Conservation (phyloP, 2,888 invertebrate genomes). For the Tetragonula carbonaria region DNA sequence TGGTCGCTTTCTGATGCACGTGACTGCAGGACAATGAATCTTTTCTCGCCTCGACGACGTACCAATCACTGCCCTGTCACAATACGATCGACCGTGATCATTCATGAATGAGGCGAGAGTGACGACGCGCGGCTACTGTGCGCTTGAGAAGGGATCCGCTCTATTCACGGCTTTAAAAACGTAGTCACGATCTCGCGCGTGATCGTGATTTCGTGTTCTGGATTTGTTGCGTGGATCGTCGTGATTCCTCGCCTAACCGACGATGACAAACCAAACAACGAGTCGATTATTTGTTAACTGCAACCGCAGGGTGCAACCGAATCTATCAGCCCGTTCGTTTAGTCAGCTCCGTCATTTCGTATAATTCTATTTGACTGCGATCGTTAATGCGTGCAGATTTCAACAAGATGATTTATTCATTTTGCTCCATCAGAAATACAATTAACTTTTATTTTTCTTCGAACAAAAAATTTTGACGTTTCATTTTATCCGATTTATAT, state of each 20-base stretch:
- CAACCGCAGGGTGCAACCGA: background rate
- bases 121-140: constrained; percentile 71
- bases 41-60: constrained; percentile 68
- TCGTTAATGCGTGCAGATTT: background rate
- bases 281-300: constrained; percentile 24
- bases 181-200: constrained; percentile 76
- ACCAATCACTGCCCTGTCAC: constrained; percentile 73
- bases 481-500: too few species aligned
- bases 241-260: constrained; percentile 26
- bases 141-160: constrained; percentile 67
- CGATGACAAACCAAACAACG: constrained; percentile 14
- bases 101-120: constrained; percentile 69
- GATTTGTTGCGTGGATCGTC: constrained; percentile 68
- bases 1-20: constrained; percentile 71
- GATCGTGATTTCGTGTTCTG: constrained; percentile 73
- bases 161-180: constrained; percentile 65
- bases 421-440: too few species aligned
- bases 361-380: background rate
- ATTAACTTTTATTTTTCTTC: too few species aligned
- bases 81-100: constrained; percentile 74
- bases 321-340: background rate
- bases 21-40: constrained; percentile 72
- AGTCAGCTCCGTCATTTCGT: background rate
- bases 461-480: too few species aligned
- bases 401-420: background rate